These are phyloP conservation scores for Oryzias javanicus DNA, from an alignment of 2,113 vertebrate species.

Conservation along the genomic window DNA sequence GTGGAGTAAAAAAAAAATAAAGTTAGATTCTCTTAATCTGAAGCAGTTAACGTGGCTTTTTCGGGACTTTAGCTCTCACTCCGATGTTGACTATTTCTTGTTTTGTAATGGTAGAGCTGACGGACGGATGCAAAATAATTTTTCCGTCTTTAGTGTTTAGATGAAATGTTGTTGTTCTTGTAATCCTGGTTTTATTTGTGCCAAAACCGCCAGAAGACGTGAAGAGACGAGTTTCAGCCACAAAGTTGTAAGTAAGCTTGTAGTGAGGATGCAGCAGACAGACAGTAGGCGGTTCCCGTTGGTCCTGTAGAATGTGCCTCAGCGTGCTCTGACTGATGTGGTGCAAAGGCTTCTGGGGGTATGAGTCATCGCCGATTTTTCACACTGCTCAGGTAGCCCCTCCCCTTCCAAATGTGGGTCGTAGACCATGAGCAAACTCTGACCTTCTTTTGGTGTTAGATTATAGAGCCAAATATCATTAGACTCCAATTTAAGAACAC, in stretches of 20 bases:
- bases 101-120: too few species aligned
- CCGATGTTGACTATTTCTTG: too few species aligned
- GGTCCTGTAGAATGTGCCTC: constrained; percentile 33
- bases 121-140: not conserved
- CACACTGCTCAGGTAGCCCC: constrained; percentile 5
- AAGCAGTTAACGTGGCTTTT: too few species aligned
- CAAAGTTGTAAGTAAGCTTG: constrained; percentile 49
- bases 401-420: constrained; percentile 3
- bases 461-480: not conserved
- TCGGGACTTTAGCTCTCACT: too few species aligned
- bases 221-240: constrained; percentile 37
- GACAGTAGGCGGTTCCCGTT: constrained; percentile 8
- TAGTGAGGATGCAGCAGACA: constrained; percentile 12
- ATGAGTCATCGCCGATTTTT: constrained; percentile 53
- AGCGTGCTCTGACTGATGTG: constrained; percentile 34
- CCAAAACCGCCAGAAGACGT: constrained; percentile 32
- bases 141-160: not conserved
- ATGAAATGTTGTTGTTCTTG: constrained; percentile 9
- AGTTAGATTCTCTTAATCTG: too few species aligned
- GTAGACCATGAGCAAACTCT: not conserved
- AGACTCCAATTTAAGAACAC: not conserved
- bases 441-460: constrained; percentile 4
- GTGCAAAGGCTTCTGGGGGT: constrained; percentile 14
- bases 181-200: constrained; percentile 32
- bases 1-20: too few species aligned